Evolutionary conservation across 2,888 invertebrate genomes (phyloP).

Genomic region (Lycophotia porphyrea): DNA sequence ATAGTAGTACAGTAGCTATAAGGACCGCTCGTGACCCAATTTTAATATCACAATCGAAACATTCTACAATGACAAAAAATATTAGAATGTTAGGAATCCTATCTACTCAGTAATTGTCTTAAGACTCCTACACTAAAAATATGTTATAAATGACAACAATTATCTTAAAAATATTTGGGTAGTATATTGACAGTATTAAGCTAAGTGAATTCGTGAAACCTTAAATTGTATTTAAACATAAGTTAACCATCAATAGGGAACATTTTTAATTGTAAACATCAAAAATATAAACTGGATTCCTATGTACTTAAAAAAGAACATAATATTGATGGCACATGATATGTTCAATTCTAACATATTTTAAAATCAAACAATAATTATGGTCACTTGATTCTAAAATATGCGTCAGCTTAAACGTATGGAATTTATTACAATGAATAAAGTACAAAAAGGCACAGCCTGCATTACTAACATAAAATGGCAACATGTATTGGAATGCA

Average conservation of each 20-base stretch:
- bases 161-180: conserved; percentile 39
- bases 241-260: conserved; percentile 32
- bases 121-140: conserved; percentile 54
- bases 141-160: conserved; percentile 56
- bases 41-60: conserved; percentile 66
- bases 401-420: conserved; percentile 21
- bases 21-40: conserved; percentile 42
- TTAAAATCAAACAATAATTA: conserved; percentile 44
- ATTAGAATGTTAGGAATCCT: conserved; percentile 47
- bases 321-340: conserved; percentile 52
- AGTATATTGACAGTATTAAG: conserved; percentile 27
- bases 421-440: conserved; percentile 43
- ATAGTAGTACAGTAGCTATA: conserved; percentile 35
- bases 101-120: conserved; percentile 50
- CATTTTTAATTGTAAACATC: conserved; percentile 30
- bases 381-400: conserved; percentile 58
- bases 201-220: conserved; percentile 26
- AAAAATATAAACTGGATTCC: conserved; percentile 27
- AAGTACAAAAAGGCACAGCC: conserved; percentile 60
- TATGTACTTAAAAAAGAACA: conserved; percentile 14
- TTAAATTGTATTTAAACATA: conserved; percentile 33
- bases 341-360: conserved; percentile 44
- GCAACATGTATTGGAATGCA: conserved; percentile 61
- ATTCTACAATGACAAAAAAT: conserved; percentile 37
- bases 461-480: conserved; percentile 54